Percentiles rank a stretch among this genome's conserved stretches.
These are phyloP conservation scores for Trematomus bernacchii DNA, from an alignment of 2,797 vertebrate species.

Conservation along the genomic window DNA sequence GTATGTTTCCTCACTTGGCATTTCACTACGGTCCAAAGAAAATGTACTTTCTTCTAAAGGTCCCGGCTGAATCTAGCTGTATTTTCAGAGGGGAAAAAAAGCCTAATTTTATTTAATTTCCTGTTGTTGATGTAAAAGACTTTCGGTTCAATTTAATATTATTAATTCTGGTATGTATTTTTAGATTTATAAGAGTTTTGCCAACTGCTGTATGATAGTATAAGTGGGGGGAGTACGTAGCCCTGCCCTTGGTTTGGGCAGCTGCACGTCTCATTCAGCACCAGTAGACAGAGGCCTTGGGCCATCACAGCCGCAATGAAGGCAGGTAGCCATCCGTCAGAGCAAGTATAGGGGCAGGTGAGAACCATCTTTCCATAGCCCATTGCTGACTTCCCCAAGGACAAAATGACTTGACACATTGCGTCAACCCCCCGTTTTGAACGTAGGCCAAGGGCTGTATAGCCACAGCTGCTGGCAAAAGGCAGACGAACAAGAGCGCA, in stretches of 20 bases:
- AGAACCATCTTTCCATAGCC: slow-evolving; percentile 90
- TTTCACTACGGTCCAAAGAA: background rate
- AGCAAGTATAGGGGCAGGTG: slow-evolving; percentile 86
- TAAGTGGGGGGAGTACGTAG: slow-evolving; percentile 17
- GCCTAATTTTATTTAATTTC: background rate
- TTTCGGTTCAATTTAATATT: background rate
- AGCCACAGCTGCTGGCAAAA: slow-evolving; percentile 81
- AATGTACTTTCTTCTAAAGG: background rate
- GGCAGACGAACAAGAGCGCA: slow-evolving; percentile 68
- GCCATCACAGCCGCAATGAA: slow-evolving; percentile 82
- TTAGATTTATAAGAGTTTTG: background rate
- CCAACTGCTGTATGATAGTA: background rate
- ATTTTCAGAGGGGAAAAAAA: background rate
- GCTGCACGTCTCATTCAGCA: slow-evolving; percentile 81
- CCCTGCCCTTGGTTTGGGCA: slow-evolving; percentile 75
- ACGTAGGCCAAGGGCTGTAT: slow-evolving; percentile 79
- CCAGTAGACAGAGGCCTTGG: slow-evolving; percentile 82
- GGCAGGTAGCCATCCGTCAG: slow-evolving; percentile 90
- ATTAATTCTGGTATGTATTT: background rate
- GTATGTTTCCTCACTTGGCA: background rate
- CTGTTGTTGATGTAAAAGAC: background rate
- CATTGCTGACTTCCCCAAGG: slow-evolving; percentile 88
- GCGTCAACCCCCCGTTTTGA: slow-evolving; percentile 78
- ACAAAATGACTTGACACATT: slow-evolving; percentile 91
- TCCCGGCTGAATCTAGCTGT: background rate